Evolutionary conservation across 2,888 invertebrate genomes (phyloP).

Genomic region (Drosophila testacea): DNA sequence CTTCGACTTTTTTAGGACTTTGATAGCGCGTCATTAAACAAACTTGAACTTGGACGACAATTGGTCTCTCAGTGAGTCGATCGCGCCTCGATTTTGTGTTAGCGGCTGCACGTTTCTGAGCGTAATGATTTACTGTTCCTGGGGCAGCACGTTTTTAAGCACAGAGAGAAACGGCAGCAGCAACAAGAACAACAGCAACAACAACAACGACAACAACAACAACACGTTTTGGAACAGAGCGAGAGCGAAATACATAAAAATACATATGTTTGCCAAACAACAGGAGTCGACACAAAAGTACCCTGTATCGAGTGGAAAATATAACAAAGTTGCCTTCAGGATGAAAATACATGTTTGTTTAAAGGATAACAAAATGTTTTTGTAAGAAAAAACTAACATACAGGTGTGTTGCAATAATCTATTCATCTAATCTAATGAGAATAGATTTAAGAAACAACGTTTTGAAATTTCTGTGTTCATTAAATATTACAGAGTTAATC

Average conservation of each 20-base stretch:
- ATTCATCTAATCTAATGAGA: no score
- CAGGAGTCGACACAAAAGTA: constrained; percentile 4
- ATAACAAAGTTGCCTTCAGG: no score
- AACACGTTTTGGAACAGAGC: constrained; percentile 34
- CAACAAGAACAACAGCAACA: constrained; percentile 22
- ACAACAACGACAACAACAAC: constrained; percentile 17
- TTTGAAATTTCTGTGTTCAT: no score
- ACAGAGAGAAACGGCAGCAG: constrained; percentile 52
- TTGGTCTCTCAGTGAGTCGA: constrained; percentile 21
- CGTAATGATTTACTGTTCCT: constrained; percentile 85
- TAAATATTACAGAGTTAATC: no score
- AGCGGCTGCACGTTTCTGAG: constrained; percentile 82
- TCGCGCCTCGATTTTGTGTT: constrained; percentile 33
- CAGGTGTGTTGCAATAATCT: no score
- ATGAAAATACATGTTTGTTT: neutral
- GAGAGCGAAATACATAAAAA: constrained; percentile 14
- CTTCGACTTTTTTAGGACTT: constrained; percentile 58
- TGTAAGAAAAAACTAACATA: no score
- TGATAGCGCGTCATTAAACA: constrained; percentile 56
- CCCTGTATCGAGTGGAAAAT: constrained; percentile 21
- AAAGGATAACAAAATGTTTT: no score
- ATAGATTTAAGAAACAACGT: no score
- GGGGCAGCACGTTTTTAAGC: constrained; percentile 84
- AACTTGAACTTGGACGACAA: constrained; percentile 69
- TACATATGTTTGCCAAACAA: constrained; percentile 8